These are phyloP conservation scores for Rhyzopertha dominica DNA, from an alignment of 1,140 invertebrate species.

Conservation along the genomic window DNA sequence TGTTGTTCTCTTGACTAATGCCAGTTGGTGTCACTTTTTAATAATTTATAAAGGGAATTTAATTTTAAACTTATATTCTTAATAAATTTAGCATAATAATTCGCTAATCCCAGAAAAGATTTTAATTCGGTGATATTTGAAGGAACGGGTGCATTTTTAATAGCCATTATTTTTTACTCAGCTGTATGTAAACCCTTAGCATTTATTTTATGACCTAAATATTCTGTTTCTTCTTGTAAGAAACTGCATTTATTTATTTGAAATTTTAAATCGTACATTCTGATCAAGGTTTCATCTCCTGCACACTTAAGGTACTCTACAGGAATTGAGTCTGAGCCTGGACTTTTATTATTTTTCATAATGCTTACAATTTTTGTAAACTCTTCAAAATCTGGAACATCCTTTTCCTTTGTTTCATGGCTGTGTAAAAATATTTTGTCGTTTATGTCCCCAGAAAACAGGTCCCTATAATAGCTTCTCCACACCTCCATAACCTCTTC, in stretches of 20 bases:
- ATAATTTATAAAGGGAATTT: conserved; percentile 40
- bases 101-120: conserved; percentile 43
- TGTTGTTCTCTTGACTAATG: conserved; percentile 36
- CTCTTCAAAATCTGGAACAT: no score
- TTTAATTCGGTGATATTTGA: conserved; percentile 35
- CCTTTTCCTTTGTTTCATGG: no score
- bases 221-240: conserved; percentile 32
- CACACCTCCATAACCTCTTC: no score
- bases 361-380: no score
- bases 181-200: conserved; percentile 39
- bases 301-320: no score
- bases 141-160: conserved; percentile 34
- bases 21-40: conserved; percentile 37
- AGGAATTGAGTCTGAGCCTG: no score
- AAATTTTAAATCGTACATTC: conserved; percentile 4
- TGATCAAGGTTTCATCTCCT: no score
- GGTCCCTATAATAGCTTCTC: no score
- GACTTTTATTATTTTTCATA: no score
- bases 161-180: conserved; percentile 38
- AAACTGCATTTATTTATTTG: conserved; percentile 30
- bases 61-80: conserved; percentile 36
- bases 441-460: no score
- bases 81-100: conserved; percentile 45
- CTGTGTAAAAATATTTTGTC: no score
- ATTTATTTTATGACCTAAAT: conserved; percentile 42